These are phyloP conservation scores for Popillia japonica DNA, from an alignment of 1,140 invertebrate genomes.

Conservation along the genomic window DNA sequence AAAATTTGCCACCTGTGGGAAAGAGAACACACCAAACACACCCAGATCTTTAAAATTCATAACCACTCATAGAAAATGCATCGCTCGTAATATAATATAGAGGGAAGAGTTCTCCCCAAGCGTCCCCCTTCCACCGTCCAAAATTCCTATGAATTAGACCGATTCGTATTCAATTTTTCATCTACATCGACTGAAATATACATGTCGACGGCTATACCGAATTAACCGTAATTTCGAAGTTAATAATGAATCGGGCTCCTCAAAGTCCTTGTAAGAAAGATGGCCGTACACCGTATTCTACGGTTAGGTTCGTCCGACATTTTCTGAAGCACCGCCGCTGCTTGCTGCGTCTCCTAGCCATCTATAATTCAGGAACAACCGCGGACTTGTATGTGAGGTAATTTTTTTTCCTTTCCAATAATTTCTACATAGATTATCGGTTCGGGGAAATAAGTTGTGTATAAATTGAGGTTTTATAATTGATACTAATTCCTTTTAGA, in stretches of 20 bases:
- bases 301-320: not conserved
- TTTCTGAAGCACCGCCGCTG: not conserved
- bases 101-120: not conserved
- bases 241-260: constrained; percentile 9
- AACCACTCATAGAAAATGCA: constrained; percentile 15
- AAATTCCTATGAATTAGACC: constrained; percentile 26
- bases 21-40: constrained; percentile 5
- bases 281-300: not conserved
- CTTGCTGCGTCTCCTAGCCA: not conserved
- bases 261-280: not conserved
- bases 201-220: constrained; percentile 25
- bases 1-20: constrained; percentile 25
- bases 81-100: not conserved
- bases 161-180: constrained; percentile 24
- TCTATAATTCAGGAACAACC: constrained; percentile 23
- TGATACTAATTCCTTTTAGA: constrained; percentile 26
- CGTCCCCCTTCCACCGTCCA: not conserved
- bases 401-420: constrained; percentile 25
- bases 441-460: constrained; percentile 32
- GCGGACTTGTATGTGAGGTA: constrained; percentile 9
- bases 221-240: constrained; percentile 29
- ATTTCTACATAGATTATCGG: constrained; percentile 26
- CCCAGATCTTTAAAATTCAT: constrained; percentile 12
- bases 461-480: constrained; percentile 35
- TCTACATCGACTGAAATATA: constrained; percentile 7